A percentile compares a stretch with the other conserved stretches of the same genome.
Evolutionary conservation across 2,113 vertebrate species (phyloP).

Genomic region (Xenopus borealis): DNA sequence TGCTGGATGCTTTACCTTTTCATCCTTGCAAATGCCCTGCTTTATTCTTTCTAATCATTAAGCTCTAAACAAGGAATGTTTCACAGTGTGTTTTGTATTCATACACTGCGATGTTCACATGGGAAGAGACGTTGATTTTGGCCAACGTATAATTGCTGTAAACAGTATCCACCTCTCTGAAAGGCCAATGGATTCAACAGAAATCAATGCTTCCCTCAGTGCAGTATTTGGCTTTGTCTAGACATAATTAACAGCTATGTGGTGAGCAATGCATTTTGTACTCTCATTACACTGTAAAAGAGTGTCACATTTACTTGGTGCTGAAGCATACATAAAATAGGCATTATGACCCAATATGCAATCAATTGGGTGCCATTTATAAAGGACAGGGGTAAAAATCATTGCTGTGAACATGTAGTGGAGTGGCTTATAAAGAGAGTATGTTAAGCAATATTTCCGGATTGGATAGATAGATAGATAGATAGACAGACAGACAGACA

Average conservation of each 20-base stretch:
- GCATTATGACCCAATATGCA: too few species aligned
- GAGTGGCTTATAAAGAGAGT: too few species aligned
- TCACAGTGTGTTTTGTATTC: slow-evolving; percentile 14
- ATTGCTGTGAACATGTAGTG: too few species aligned
- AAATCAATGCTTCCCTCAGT: slow-evolving; percentile 34
- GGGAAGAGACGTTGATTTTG: slow-evolving; percentile 23
- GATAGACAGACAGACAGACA: too few species aligned
- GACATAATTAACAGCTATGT: slow-evolving; percentile 40
- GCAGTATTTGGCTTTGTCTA: slow-evolving; percentile 32
- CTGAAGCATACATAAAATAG: background rate
- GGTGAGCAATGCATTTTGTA: slow-evolving; percentile 14
- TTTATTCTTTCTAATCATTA: background rate
- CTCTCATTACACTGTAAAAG: slow-evolving; percentile 1
- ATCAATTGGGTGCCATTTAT: background rate
- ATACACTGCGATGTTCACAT: slow-evolving; percentile 11
- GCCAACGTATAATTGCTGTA: slow-evolving; percentile 38
- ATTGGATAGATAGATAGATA: too few species aligned
- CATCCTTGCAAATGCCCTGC: too few species aligned
- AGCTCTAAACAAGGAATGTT: background rate
- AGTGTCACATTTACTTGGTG: background rate
- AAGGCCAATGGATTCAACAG: slow-evolving; percentile 24
- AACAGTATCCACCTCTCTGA: slow-evolving; percentile 34
- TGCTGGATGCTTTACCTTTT: too few species aligned
- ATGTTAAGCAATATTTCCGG: too few species aligned
- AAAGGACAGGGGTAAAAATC: background rate